These are phyloP conservation scores for Philopedon plagiatum DNA, from an alignment of 2,888 invertebrate genomes.

Conservation along the genomic window DNA sequence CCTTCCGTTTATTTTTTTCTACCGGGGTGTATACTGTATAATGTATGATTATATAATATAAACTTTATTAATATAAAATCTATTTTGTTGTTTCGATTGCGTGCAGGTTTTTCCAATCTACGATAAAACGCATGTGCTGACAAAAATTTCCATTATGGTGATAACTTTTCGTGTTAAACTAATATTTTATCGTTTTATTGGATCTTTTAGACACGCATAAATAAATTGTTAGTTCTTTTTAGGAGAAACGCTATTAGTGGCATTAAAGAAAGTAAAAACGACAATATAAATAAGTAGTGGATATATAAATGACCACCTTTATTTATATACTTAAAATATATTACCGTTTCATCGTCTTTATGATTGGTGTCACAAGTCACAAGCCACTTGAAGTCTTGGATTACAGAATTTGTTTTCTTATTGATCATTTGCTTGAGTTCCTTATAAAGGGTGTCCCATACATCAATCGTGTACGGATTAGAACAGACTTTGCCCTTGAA, in stretches of 20 bases:
- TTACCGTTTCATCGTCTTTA: too few species aligned
- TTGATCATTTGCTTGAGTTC: too few species aligned
- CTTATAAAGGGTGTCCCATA: too few species aligned
- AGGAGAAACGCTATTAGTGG: constrained; percentile 2
- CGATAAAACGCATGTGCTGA: constrained; percentile 46
- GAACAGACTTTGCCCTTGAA: too few species aligned
- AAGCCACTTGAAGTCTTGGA: too few species aligned
- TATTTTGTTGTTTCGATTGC: constrained; percentile 37
- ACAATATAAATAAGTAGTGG: constrained; percentile 3
- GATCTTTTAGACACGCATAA: constrained; percentile 47
- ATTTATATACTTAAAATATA: neutral
- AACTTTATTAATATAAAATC: constrained; percentile 38
- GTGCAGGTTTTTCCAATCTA: constrained; percentile 33
- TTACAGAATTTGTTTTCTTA: too few species aligned
- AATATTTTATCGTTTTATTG: constrained; percentile 47
- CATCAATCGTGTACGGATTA: too few species aligned
- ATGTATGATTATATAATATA: constrained; percentile 39
- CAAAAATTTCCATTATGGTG: constrained; percentile 45
- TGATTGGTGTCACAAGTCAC: too few species aligned
- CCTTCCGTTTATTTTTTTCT: neutral
- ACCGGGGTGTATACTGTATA: constrained; percentile 20
- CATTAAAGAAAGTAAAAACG: constrained; percentile 10
- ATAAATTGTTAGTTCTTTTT: constrained; percentile 30
- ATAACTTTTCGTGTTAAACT: constrained; percentile 49
- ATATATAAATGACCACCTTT: neutral